A percentile compares a stretch with the other conserved stretches of the same genome.
Evolutionary conservation across 2,113 vertebrate species (phyloP).

Genomic region (Periophthalmus modestus): DNA sequence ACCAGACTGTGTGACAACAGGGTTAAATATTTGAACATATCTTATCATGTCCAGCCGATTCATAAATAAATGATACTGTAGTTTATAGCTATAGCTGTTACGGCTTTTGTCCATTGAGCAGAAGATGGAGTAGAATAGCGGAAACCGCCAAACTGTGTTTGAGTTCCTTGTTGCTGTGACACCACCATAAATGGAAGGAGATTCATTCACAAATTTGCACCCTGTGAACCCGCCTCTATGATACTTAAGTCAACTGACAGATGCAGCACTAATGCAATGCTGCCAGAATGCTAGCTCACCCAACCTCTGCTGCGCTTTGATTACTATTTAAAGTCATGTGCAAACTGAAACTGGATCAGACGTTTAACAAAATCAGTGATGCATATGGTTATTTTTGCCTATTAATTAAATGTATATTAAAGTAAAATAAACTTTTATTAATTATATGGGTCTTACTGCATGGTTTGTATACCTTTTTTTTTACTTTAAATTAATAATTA

Average conservation of each 20-base stretch:
- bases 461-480: too few relatives aligned
- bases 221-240: slow-evolving; percentile 31
- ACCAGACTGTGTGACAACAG: slow-evolving; percentile 22
- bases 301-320: neutral
- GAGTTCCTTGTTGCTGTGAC: slow-evolving; percentile 43
- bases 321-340: slow-evolving; percentile 1
- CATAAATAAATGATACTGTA: neutral
- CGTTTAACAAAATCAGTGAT: neutral
- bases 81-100: neutral
- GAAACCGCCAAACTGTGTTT: slow-evolving; percentile 35
- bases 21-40: slow-evolving; percentile 16
- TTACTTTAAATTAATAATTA: too few relatives aligned
- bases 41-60: slow-evolving; percentile 1
- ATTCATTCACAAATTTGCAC: slow-evolving; percentile 70
- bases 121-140: slow-evolving; percentile 36
- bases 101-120: slow-evolving; percentile 36
- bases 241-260: neutral
- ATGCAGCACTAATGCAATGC: slow-evolving; percentile 8
- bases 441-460: too few relatives aligned
- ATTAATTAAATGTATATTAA: neutral
- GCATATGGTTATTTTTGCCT: neutral
- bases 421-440: too few relatives aligned
- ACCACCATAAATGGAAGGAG: slow-evolving; percentile 61
- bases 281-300: neutral
- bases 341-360: neutral